These are phyloP conservation scores for Callospermophilus lateralis DNA, from an alignment of 2,113 vertebrate genomes.

Conservation along the genomic window DNA sequence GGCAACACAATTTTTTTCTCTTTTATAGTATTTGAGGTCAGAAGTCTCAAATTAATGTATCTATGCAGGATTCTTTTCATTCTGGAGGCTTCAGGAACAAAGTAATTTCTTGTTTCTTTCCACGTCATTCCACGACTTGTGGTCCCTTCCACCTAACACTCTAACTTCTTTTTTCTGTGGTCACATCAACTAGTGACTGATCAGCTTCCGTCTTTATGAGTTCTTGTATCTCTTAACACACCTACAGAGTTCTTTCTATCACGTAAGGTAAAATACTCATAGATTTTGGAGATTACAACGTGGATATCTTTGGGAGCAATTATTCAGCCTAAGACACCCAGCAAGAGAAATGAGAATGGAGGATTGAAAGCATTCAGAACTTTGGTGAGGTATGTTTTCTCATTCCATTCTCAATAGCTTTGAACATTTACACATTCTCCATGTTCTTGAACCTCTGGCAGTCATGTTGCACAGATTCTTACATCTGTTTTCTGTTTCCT, in stretches of 20 bases:
- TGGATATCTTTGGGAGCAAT: background rate
- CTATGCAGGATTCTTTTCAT: background rate
- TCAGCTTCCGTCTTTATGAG: background rate
- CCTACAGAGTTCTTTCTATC: background rate
- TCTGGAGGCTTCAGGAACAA: background rate
- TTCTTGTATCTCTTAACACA: background rate
- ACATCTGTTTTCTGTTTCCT: background rate
- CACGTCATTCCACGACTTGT: background rate
- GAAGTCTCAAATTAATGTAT: background rate
- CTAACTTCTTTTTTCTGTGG: background rate
- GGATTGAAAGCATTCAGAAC: background rate
- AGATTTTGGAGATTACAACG: background rate
- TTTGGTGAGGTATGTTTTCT: background rate
- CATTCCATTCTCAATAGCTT: background rate
- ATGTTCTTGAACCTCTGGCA: background rate
- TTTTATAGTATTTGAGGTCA: background rate
- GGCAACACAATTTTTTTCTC: background rate
- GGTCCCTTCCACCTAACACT: background rate
- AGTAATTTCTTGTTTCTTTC: background rate
- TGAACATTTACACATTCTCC: background rate
- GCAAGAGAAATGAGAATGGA: background rate
- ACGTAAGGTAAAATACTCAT: background rate
- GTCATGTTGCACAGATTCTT: background rate
- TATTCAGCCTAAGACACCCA: background rate
- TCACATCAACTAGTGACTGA: background rate